Conservation (phyloP, 2,888 invertebrate genomes). For the Salticus scenicus region DNA sequence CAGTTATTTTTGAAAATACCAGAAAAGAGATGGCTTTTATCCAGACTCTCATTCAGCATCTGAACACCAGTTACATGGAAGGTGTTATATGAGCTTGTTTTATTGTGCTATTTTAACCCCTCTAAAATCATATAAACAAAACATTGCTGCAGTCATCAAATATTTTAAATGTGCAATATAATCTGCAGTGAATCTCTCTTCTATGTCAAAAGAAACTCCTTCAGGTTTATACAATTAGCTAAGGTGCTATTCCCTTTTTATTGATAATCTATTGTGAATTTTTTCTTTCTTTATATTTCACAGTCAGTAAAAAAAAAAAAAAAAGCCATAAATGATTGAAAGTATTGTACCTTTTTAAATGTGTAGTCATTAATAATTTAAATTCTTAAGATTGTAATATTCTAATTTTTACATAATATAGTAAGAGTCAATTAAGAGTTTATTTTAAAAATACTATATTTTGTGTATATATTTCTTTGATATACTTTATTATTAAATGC, state of each 20-base stretch:
- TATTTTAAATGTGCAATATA: neutral
- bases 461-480: no score
- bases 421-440: no score
- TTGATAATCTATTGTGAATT: neutral
- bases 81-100: constrained; percentile 74
- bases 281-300: no score
- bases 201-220: neutral
- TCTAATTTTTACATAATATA: no score
- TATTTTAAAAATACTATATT: no score
- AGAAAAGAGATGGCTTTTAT: constrained; percentile 98
- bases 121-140: constrained; percentile 10
- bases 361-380: no score
- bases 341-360: no score
- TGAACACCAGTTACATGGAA: constrained; percentile 85
- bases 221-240: neutral
- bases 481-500: no score
- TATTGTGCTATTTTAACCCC: constrained; percentile 41
- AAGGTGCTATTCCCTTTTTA: constrained; percentile 10
- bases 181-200: neutral
- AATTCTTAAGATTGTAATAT: no score
- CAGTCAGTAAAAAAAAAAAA: no score
- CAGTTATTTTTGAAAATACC: constrained; percentile 95
- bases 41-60: constrained; percentile 92
- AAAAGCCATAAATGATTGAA: no score
- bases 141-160: neutral